Evolutionary conservation across 2,797 vertebrate genomes (phyloP).

Genomic region (Sylvia borin): DNA sequence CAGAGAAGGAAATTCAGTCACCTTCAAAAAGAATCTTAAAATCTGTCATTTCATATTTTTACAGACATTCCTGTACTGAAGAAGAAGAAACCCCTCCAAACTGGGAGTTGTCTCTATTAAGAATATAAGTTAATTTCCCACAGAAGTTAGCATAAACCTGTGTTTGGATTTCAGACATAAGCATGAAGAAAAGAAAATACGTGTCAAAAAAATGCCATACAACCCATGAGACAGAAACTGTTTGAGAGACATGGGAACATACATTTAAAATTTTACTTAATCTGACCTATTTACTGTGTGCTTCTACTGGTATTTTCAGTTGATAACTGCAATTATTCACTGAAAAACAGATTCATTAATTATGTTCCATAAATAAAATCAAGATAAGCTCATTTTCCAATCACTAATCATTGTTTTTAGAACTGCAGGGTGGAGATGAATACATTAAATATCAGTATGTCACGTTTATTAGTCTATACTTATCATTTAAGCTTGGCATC

Average conservation of each 20-base stretch:
- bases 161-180: background rate
- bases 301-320: constrained; percentile 15
- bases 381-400: constrained; percentile 27
- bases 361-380: constrained; percentile 37
- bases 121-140: background rate
- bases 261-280: background rate
- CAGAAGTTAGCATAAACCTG: background rate
- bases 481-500: background rate
- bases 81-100: background rate
- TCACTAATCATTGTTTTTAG: constrained; percentile 32
- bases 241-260: background rate
- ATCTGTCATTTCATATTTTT: background rate
- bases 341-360: constrained; percentile 10
- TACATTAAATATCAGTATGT: background rate
- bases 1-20: background rate
- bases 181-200: background rate
- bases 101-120: background rate
- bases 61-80: background rate
- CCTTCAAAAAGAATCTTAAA: background rate
- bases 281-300: constrained; percentile 38
- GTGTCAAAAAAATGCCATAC: background rate
- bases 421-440: background rate
- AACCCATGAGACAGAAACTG: background rate
- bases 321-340: constrained; percentile 33
- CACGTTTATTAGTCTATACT: constrained; percentile 21